phyloP scores from a whole-genome alignment of 2,797 vertebrate genomes.

The Pipistrellus pipistrellus region DNA sequence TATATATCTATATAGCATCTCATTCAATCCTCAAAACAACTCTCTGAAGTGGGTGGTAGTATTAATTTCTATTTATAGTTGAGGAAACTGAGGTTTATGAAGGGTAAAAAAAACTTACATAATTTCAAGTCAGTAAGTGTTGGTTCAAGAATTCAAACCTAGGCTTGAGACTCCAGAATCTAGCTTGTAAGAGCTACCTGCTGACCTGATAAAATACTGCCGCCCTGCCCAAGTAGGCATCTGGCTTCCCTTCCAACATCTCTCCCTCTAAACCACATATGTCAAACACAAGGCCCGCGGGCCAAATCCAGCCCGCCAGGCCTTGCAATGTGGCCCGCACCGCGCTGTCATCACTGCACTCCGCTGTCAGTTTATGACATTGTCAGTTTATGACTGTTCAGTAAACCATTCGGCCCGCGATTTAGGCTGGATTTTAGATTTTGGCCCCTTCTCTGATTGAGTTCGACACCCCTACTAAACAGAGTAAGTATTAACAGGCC shows the following conservation, averaged over 20 bases:
- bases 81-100: not conserved
- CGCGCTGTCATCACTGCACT: too few relatives aligned
- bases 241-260: not conserved
- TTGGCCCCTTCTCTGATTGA: too few relatives aligned
- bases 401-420: too few relatives aligned
- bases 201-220: not conserved
- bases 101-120: not conserved
- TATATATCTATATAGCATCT: not conserved
- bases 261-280: not conserved
- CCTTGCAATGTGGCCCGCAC: too few relatives aligned
- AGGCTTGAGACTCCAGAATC: not conserved
- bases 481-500: not conserved
- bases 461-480: too few relatives aligned
- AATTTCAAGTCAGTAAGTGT: not conserved
- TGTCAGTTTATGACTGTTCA: too few relatives aligned
- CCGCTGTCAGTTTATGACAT: too few relatives aligned
- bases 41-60: not conserved
- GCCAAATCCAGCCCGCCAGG: too few relatives aligned
- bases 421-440: too few relatives aligned
- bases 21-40: constrained; percentile 40
- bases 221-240: not conserved
- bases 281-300: too few relatives aligned
- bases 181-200: not conserved
- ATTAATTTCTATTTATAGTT: constrained; percentile 11
- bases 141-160: not conserved